Conservation (phyloP, 2,797 vertebrate genomes). For the Pangasius krempfi region DNA sequence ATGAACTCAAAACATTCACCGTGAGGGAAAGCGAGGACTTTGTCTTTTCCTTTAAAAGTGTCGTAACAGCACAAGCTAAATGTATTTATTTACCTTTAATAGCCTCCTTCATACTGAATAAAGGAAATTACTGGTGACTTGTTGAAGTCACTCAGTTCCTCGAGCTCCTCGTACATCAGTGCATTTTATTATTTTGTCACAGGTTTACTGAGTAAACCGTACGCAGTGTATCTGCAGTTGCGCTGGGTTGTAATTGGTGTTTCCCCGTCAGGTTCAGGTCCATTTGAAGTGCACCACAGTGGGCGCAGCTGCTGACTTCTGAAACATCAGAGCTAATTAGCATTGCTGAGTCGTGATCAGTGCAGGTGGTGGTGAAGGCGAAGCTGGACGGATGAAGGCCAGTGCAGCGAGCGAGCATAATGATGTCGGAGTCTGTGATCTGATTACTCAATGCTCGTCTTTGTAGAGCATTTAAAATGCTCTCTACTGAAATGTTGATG, state of each 20-base stretch:
- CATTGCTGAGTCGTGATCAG: slow-evolving; percentile 31
- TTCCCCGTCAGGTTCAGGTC: slow-evolving; percentile 15
- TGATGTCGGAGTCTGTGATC: slow-evolving; percentile 15
- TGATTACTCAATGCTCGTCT: slow-evolving; percentile 12
- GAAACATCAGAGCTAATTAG: slow-evolving; percentile 46
- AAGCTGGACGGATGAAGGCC: slow-evolving; percentile 32
- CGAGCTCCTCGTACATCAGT: background rate
- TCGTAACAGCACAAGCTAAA: background rate
- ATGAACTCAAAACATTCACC: background rate
- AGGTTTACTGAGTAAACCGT: background rate
- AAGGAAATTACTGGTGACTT: background rate
- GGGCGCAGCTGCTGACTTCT: background rate
- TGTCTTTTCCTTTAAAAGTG: background rate
- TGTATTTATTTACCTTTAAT: background rate
- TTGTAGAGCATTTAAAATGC: background rate
- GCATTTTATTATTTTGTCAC: background rate
- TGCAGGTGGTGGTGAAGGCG: slow-evolving; percentile 36
- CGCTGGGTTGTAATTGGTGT: slow-evolving; percentile 40
- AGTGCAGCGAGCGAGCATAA: slow-evolving; percentile 21
- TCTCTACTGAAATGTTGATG: background rate
- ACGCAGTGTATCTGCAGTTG: background rate
- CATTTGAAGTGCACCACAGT: slow-evolving; percentile 1
- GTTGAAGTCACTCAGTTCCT: background rate
- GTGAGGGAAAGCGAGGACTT: background rate
- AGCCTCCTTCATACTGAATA: background rate